Evolutionary conservation across 2,113 vertebrate species (phyloP).

Genomic region (Hoplias malabaricus): DNA sequence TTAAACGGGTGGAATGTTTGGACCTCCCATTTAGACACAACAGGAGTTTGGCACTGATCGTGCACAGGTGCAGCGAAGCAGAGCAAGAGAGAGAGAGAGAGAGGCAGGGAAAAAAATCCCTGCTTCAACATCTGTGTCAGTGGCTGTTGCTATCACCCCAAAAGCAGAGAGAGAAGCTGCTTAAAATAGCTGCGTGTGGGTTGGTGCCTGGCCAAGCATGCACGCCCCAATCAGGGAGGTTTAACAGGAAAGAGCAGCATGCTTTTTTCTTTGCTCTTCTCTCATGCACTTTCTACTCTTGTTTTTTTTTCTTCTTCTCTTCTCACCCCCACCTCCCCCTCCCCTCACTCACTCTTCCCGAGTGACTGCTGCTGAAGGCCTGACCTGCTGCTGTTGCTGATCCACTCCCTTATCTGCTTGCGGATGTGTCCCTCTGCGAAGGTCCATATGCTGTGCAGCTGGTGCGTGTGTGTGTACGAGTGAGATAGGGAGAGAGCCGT

Average conservation of each 20-base stretch:
- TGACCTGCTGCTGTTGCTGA: conserved; percentile 52
- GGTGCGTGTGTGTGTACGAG: conserved; percentile 39
- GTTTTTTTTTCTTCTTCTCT: background rate
- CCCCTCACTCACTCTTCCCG: background rate
- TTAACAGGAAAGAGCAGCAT: conserved; percentile 25
- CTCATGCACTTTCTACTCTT: background rate
- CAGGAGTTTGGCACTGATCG: conserved; percentile 73
- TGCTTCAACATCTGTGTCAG: conserved; percentile 73
- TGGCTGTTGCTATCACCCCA: conserved; percentile 68
- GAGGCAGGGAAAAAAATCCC: conserved; percentile 53
- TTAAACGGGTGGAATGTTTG: conserved; percentile 70
- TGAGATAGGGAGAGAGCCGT: no score
- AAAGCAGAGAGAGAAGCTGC: conserved; percentile 65
- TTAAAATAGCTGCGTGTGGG: conserved; percentile 68
- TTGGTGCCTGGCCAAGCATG: conserved; percentile 71
- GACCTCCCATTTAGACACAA: conserved; percentile 78
- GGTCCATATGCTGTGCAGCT: conserved; percentile 53
- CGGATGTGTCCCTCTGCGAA: conserved; percentile 46
- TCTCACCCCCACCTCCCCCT: background rate
- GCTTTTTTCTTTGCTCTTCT: background rate
- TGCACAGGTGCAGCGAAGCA: conserved; percentile 71
- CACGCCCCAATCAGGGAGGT: conserved; percentile 62
- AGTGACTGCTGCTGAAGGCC: conserved; percentile 35
- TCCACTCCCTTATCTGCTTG: conserved; percentile 15
- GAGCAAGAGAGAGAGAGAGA: conserved; percentile 47